Evolutionary conservation across 2,888 invertebrate species (phyloP).

Genomic region (Mesorhabditis spiculigera): DNA sequence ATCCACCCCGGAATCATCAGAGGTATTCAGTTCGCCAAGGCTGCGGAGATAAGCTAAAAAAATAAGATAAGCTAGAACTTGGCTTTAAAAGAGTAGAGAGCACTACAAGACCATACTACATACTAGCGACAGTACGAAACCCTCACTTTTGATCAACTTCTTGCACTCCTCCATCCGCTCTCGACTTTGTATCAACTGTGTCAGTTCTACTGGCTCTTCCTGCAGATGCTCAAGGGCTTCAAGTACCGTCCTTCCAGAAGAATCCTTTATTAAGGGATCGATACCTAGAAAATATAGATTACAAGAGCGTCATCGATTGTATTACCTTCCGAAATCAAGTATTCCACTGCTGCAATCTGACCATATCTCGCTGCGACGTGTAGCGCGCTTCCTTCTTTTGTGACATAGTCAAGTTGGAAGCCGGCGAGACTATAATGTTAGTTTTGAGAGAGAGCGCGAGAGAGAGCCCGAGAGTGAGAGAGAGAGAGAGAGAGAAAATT

Average conservation of each 20-base stretch:
- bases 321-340: constrained; percentile 49
- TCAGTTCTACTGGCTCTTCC: constrained; percentile 80
- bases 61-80: too few relatives aligned
- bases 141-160: constrained; percentile 27
- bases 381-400: constrained; percentile 57
- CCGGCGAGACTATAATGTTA: constrained; percentile 61
- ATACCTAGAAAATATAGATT: constrained; percentile 22
- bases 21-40: constrained; percentile 12
- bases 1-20: constrained; percentile 30
- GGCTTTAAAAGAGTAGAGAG: too few relatives aligned
- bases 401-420: constrained; percentile 68
- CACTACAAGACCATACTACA: too few relatives aligned
- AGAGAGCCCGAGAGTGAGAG: too few relatives aligned
- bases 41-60: neutral
- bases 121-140: too few relatives aligned
- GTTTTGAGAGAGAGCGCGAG: too few relatives aligned
- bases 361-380: constrained; percentile 58
- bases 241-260: constrained; percentile 77
- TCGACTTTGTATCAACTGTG: constrained; percentile 69
- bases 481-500: too few relatives aligned
- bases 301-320: neutral
- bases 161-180: constrained; percentile 48
- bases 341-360: constrained; percentile 49
- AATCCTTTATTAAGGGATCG: constrained; percentile 69
- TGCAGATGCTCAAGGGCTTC: constrained; percentile 85